phyloP scores from a whole-genome alignment of 2,888 invertebrate genomes.

The Altica lythri region DNA sequence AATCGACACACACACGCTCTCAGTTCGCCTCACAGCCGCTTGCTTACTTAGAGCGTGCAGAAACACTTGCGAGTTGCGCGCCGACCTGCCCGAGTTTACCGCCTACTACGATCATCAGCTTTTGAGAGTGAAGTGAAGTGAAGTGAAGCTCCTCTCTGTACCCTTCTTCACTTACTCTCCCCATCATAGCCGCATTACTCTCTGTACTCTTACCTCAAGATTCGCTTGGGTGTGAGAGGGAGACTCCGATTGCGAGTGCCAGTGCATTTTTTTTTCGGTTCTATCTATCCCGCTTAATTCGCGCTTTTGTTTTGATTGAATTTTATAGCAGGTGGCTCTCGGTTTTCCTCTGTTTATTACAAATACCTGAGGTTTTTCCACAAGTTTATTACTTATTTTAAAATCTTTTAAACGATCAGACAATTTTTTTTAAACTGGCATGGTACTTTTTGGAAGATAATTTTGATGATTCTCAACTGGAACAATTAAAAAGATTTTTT shows the following conservation, averaged over 20 bases:
- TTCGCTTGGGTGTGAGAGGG: conserved; percentile 1
- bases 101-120: conserved; percentile 53
- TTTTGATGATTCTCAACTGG: too few relatives aligned
- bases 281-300: background rate
- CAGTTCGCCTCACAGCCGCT: conserved; percentile 42
- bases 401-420: too few relatives aligned
- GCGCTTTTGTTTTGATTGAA: background rate
- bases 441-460: too few relatives aligned
- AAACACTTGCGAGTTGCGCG: conserved; percentile 54
- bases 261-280: background rate
- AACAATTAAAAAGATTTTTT: too few relatives aligned
- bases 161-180: conserved; percentile 22
- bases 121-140: too few relatives aligned
- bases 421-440: too few relatives aligned
- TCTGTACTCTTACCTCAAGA: background rate
- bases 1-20: conserved; percentile 45
- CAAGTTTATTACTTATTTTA: background rate
- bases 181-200: conserved; percentile 25
- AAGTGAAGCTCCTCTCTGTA: conserved; percentile 20
- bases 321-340: background rate
- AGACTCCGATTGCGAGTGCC: conserved; percentile 3
- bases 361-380: too few relatives aligned
- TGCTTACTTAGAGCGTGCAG: conserved; percentile 52
- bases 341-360: background rate
- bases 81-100: conserved; percentile 56